These are phyloP conservation scores for Apamea anceps DNA, from an alignment of 2,888 invertebrate species.

Conservation along the genomic window DNA sequence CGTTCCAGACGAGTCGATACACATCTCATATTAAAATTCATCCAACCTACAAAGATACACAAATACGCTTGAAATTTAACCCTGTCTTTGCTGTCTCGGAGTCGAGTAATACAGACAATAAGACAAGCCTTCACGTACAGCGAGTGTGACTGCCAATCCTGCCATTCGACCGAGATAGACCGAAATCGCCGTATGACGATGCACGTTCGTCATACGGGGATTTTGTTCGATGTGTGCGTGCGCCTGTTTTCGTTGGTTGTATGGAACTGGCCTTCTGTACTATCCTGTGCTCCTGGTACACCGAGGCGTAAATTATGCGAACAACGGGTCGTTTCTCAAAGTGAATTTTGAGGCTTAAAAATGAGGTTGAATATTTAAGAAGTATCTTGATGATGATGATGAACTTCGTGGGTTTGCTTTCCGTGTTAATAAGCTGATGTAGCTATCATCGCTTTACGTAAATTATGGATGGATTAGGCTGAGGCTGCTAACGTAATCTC, in stretches of 20 bases:
- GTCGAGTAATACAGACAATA: too few species aligned
- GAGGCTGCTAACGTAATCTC: slow-evolving; percentile 16
- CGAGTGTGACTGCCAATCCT: too few species aligned
- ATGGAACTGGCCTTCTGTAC: neutral
- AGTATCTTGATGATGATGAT: slow-evolving; percentile 42
- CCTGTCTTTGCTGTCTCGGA: too few species aligned
- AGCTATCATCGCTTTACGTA: slow-evolving; percentile 36
- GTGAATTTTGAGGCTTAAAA: slow-evolving; percentile 64
- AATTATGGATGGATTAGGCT: slow-evolving; percentile 40
- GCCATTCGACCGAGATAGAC: neutral
- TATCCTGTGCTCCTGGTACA: slow-evolving; percentile 11
- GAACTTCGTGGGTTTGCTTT: slow-evolving; percentile 37
- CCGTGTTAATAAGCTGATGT: slow-evolving; percentile 45
- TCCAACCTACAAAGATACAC: too few species aligned
- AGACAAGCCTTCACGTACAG: too few species aligned
- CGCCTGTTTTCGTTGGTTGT: neutral
- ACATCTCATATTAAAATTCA: too few species aligned
- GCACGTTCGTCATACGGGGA: too few species aligned
- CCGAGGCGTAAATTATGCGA: slow-evolving; percentile 46
- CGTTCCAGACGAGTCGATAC: too few species aligned
- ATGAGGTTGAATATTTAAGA: slow-evolving; percentile 56
- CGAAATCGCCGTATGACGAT: too few species aligned
- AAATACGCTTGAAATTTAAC: too few species aligned
- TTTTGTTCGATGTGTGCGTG: neutral
- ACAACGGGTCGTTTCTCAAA: slow-evolving; percentile 53